phyloP scores from a whole-genome alignment of 2,113 vertebrate genomes.

The Dipodomys stephensi region DNA sequence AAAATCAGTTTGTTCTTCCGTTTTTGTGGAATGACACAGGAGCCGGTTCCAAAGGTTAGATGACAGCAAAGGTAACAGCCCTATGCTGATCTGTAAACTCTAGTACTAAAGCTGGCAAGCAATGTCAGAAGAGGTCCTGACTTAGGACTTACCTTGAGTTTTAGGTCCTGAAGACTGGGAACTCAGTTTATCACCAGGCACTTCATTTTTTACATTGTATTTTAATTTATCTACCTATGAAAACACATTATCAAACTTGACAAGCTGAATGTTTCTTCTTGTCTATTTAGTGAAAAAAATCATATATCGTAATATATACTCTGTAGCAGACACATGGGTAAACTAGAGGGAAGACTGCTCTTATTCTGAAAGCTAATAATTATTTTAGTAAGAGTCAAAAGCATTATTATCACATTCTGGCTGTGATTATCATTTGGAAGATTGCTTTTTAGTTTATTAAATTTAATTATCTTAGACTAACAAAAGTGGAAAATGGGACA shows the following conservation, averaged over 20 bases:
- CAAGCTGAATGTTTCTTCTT: not conserved
- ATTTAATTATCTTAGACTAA: slow-evolving; percentile 3
- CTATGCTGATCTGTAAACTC: slow-evolving; percentile 6
- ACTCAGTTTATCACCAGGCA: not conserved
- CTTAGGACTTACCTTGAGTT: not conserved
- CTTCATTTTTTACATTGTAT: not conserved
- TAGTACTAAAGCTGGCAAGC: not conserved
- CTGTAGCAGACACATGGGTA: not conserved
- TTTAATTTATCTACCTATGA: not conserved
- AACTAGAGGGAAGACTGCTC: not conserved
- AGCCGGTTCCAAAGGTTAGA: not conserved
- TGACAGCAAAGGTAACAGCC: not conserved
- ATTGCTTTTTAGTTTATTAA: not conserved
- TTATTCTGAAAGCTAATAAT: not conserved
- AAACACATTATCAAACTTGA: not conserved
- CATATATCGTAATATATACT: fast-evolving
- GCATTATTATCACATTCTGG: not conserved
- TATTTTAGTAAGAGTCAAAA: not conserved
- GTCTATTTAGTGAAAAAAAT: not conserved
- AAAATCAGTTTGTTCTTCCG: slow-evolving; percentile 62
- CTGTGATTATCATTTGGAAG: not conserved
- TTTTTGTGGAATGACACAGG: slow-evolving; percentile 54
- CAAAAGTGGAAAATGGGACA: not conserved
- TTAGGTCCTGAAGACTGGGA: slow-evolving; percentile 14
- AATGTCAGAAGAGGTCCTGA: not conserved